phyloP scores from a whole-genome alignment of 2,888 invertebrate species.

The Phlogophora meticulosa region DNA sequence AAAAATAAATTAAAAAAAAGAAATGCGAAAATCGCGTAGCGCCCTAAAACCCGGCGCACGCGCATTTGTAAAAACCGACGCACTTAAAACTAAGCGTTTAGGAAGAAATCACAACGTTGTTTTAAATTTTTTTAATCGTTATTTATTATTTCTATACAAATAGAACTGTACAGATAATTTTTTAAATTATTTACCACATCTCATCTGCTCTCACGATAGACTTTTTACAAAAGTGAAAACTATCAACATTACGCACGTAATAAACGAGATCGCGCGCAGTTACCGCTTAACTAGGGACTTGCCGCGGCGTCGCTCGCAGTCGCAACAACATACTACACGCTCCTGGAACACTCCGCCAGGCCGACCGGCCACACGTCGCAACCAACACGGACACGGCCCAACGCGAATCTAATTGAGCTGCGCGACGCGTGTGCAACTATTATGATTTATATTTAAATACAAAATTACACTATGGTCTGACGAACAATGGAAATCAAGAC shows the following conservation, averaged over 20 bases:
- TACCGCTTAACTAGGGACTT: constrained; percentile 64
- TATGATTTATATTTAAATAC: constrained; percentile 66
- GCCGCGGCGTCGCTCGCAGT: constrained; percentile 54
- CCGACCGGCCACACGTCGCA: constrained; percentile 6
- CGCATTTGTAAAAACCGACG: constrained; percentile 71
- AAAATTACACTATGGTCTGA: constrained; percentile 75
- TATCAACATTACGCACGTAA: constrained; percentile 90
- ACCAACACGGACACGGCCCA: constrained; percentile 51
- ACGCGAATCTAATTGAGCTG: constrained; percentile 64
- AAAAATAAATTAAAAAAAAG: constrained; percentile 84
- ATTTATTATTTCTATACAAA: constrained; percentile 92
- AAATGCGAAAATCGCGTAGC: constrained; percentile 79
- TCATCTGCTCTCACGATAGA: constrained; percentile 89
- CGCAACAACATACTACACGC: constrained; percentile 52
- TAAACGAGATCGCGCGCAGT: constrained; percentile 84
- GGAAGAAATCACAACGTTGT: constrained; percentile 90
- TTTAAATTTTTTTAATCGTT: constrained; percentile 90
- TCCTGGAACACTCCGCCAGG: constrained; percentile 20
- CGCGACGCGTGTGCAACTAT: constrained; percentile 64
- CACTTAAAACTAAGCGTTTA: constrained; percentile 82
- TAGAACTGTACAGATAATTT: constrained; percentile 92
- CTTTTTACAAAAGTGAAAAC: constrained; percentile 92
- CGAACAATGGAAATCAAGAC: constrained; percentile 73
- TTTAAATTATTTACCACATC: constrained; percentile 90
- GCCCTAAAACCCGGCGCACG: constrained; percentile 72